Evolutionary conservation across 2,113 vertebrate species (phyloP), one percentile per base, ranked within the genome.

Genomic region (Lampris megalopsis): DNA sequence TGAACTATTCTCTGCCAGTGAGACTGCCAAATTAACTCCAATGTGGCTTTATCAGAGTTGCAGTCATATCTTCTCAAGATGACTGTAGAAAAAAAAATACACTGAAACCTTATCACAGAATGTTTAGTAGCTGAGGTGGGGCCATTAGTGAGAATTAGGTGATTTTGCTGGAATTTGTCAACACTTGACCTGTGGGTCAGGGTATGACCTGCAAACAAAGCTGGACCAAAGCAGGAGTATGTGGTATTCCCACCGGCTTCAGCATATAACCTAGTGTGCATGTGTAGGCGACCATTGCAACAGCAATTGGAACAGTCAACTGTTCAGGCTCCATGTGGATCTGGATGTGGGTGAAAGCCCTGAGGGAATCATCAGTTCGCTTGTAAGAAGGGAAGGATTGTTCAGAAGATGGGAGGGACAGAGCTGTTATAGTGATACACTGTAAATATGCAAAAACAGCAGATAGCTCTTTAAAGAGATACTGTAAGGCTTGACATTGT

Each of bases 121-220:
- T 24, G 41, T 24, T 9, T 52, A 9, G 74, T 37, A 63, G 64
- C 74, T 70, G 2, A 37, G n/a, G 4, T 63, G n/a, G n/a, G 61
- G 13, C 58, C 9, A 60, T 62, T 41, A 13, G 41, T 13, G 9
- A 67, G 49, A 40, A 48, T 41, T 11, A 3, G 45, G 35, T 50
- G 47, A 6, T 66, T 53, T 8, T 54, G 10, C 5, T 42, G 38
- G 50, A 40, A 65, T 65, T 47, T 24, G 9, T 77, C 67, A 54
- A 40, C 70, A 70, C 43, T 81, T 82, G 71, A 80, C 69, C 73
- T 83, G 73, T 78, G 45, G 70, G 58, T 81, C 2, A 1, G 10
- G 60, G 11, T 52, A 64, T 75, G 60, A 56, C 67, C 72, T 78
- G 62, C 61, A 77, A 77, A 80, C 65, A 65, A 59, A 40, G 65